Percentiles rank a stretch among this genome's conserved stretches.
phyloP scores from a whole-genome alignment of 2,888 invertebrate genomes.

The Pandemis cinnamomeana region DNA sequence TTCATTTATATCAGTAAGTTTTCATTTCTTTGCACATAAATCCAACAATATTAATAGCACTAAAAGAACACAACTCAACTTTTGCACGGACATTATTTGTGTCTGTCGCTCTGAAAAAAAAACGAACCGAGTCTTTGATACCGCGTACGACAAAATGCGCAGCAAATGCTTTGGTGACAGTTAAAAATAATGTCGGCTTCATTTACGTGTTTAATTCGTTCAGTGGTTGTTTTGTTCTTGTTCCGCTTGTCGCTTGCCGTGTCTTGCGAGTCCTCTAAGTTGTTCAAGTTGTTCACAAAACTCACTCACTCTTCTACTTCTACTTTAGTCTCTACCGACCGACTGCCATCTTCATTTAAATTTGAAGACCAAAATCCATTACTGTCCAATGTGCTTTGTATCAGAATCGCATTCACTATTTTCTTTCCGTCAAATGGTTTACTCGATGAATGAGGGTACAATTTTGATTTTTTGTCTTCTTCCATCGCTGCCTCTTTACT shows the following conservation, averaged over 20 bases:
- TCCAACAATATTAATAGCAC: conserved; percentile 39
- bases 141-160: conserved; percentile 48
- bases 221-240: conserved; percentile 15
- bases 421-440: too few species aligned
- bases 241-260: conserved; percentile 14
- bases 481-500: too few species aligned
- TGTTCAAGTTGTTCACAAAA: background rate
- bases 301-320: background rate
- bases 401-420: too few species aligned
- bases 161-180: conserved; percentile 47
- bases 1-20: conserved; percentile 15
- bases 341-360: too few species aligned
- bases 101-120: conserved; percentile 41
- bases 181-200: conserved; percentile 41
- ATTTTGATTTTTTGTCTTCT: too few species aligned
- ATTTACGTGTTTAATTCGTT: conserved; percentile 36
- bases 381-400: too few species aligned
- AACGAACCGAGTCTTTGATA: conserved; percentile 50
- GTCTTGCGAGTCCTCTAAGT: background rate
- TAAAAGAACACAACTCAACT: conserved; percentile 36
- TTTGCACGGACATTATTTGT: conserved; percentile 41
- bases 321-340: too few species aligned
- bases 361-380: too few species aligned
- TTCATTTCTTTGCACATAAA: conserved; percentile 34
- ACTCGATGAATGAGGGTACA: too few species aligned